Evolutionary conservation across 2,113 vertebrate species (phyloP).

Genomic region (Sylvilagus bachmani): DNA sequence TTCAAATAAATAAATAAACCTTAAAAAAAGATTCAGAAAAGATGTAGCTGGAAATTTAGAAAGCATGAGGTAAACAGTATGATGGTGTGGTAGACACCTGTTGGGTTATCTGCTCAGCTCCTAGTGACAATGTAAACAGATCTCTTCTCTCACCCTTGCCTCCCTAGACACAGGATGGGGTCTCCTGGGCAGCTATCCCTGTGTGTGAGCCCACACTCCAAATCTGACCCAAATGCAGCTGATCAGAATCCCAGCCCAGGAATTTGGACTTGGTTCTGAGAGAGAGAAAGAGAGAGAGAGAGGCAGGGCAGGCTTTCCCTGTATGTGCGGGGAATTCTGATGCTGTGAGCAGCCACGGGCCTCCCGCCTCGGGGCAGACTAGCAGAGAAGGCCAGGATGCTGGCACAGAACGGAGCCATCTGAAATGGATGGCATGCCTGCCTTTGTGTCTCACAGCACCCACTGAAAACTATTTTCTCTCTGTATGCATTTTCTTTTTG

Average conservation of each 20-base stretch:
- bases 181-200: not conserved
- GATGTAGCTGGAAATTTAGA: not conserved
- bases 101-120: not conserved
- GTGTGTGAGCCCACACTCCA: too few species aligned
- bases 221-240: not conserved
- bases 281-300: not conserved
- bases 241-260: not conserved
- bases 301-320: not conserved
- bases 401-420: not conserved
- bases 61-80: not conserved
- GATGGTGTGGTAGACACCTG: not conserved
- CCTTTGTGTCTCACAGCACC: not conserved
- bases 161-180: too few species aligned
- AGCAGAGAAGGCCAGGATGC: not conserved
- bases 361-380: not conserved
- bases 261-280: not conserved
- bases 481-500: not conserved
- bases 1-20: too few species aligned
- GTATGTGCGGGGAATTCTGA: not conserved
- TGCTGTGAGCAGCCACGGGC: not conserved
- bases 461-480: not conserved
- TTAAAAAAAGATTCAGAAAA: not conserved
- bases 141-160: not conserved
- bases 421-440: not conserved
- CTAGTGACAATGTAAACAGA: not conserved